Evolutionary conservation across 2,797 vertebrate genomes (phyloP), one percentile per base, ranked within the genome.

Genomic region (Peromyscus nudipes): DNA sequence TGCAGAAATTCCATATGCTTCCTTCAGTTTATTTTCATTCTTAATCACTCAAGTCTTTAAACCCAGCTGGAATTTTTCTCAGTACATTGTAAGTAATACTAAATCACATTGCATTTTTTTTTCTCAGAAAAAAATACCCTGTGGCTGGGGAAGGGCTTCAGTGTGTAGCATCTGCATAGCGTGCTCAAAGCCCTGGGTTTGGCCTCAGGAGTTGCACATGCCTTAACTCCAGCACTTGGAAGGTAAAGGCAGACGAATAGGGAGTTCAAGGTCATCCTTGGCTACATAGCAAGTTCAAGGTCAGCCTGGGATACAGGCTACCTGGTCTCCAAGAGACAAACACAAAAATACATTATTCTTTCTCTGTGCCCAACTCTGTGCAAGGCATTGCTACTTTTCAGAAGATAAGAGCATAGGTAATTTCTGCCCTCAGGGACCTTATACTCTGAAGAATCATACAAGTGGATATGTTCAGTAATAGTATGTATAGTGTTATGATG

Each of bases 31-130:
- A 93, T 96, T 95, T 96, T 95, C 52, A 34, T 64, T 93, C 37
- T 96, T 95, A 96, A 84, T 88, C 91, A 91, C 80, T 67, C 49
- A 92, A 95, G 81, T 88, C 85, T 96, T 97, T 93, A 82, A 96
- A 80, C 52, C 46, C n/a, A 89, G 73, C 84, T 95, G 81, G 81
- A 93, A 82, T 80, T 95, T 95, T 85, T 40, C 80, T 95, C 40
- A 92, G 55, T 67, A 49, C 87, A 82, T 95, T 89, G 5, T 93
- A 43, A 94, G 49, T 95, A 95, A 75, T 77, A 46, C 4, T 75
- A 52, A 55, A 88, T 83, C 3, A 29, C 29, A 62, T 57, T 84
- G 37, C 21, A 27, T 57, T 76, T 87, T 57, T 89, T 84, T 87
- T 90, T n/a, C 80, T 6, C 9, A 31, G 27, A 73, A 40, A n/a